Evolutionary conservation across 2,113 vertebrate genomes (phyloP).

Genomic region (Copsychus sechellarum): DNA sequence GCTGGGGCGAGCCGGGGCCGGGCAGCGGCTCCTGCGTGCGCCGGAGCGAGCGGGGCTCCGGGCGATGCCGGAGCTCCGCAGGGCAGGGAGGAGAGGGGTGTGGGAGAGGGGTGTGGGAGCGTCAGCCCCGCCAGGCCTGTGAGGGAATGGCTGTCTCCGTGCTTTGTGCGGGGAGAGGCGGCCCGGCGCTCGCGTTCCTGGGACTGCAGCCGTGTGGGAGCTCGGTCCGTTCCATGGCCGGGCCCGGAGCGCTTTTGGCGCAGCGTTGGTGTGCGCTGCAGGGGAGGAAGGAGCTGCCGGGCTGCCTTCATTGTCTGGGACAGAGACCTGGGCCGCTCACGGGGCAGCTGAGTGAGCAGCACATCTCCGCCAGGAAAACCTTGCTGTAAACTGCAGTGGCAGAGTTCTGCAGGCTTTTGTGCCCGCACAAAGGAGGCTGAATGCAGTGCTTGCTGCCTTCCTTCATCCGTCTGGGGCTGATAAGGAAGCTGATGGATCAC

Average conservation of each 20-base stretch:
- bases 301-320: neutral
- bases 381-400: neutral
- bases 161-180: neutral
- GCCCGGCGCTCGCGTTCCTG: accelerated
- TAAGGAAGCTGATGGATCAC: neutral
- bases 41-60: accelerated
- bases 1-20: accelerated
- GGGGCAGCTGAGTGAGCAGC: neutral
- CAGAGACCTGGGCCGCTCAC: neutral
- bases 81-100: neutral
- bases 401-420: neutral
- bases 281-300: neutral
- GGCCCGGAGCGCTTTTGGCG: neutral
- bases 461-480: accelerated
- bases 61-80: accelerated
- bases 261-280: accelerated
- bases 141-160: neutral
- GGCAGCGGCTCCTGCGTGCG: accelerated
- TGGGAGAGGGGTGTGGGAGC: neutral
- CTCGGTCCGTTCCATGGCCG: too few relatives aligned
- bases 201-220: accelerated
- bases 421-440: neutral
- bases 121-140: neutral
- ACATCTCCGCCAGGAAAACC: neutral
- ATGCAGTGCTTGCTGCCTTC: neutral